Conservation (phyloP, 2,113 vertebrate species). For the Toxotes chatareus region DNA sequence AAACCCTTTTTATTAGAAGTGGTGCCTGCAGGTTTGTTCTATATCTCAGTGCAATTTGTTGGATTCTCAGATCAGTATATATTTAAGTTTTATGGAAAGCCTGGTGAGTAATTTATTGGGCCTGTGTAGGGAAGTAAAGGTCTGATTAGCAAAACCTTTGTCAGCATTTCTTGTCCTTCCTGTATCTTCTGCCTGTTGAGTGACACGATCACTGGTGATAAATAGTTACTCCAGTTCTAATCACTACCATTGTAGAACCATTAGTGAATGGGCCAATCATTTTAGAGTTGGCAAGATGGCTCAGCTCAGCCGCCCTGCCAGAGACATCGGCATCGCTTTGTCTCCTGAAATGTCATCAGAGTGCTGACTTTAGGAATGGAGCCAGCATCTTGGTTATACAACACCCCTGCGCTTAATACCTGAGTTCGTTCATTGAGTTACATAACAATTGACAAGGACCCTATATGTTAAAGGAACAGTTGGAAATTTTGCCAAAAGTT, state of each 20-base stretch:
- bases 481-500: neutral
- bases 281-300: constrained; percentile 60
- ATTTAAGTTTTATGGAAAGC: neutral
- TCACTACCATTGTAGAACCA: constrained; percentile 61
- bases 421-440: neutral
- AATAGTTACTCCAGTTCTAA: constrained; percentile 65
- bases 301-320: constrained; percentile 53
- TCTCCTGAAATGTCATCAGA: constrained; percentile 54
- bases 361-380: constrained; percentile 37
- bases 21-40: neutral
- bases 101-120: constrained; percentile 34
- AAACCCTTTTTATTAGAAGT: neutral
- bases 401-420: neutral
- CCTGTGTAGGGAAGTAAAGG: constrained; percentile 31
- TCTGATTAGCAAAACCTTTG: constrained; percentile 49
- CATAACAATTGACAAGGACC: neutral
- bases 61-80: constrained; percentile 12
- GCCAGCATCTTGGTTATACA: constrained; percentile 2
- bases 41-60: neutral
- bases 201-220: constrained; percentile 61
- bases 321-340: constrained; percentile 43
- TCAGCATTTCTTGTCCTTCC: constrained; percentile 43
- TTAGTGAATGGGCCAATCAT: constrained; percentile 66
- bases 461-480: neutral
- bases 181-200: constrained; percentile 46